Evolutionary conservation across 2,113 vertebrate genomes (phyloP).

Genomic region (Cyprinus carpio): DNA sequence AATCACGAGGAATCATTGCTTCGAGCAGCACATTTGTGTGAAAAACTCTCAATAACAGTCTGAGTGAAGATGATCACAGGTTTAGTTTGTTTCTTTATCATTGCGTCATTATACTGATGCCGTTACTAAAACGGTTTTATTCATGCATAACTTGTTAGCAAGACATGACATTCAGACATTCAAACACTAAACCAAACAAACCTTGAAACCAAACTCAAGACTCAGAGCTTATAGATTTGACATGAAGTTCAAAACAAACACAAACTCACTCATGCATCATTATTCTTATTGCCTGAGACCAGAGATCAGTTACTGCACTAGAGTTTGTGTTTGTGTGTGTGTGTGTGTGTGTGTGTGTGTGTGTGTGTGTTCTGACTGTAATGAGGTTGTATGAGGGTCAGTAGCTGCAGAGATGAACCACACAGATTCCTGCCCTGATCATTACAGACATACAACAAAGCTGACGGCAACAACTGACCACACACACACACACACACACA

Average conservation of each 20-base stretch:
- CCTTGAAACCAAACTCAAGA: neutral
- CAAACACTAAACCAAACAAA: neutral
- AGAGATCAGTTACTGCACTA: neutral
- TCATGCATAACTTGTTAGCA: neutral
- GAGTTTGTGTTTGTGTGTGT: neutral
- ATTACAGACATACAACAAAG: conserved; percentile 7
- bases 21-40: too few species aligned
- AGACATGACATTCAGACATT: neutral
- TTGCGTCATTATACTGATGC: neutral
- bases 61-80: neutral
- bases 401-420: neutral
- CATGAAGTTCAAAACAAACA: neutral
- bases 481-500: neutral
- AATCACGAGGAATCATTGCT: neutral
- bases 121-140: neutral
- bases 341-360: neutral
- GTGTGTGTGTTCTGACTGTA: neutral
- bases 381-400: conserved; percentile 38
- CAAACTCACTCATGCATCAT: neutral
- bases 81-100: neutral
- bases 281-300: neutral
- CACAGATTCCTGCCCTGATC: neutral
- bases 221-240: neutral
- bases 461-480: neutral
- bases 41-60: too few species aligned